Base-by-base conservation (phyloP, 2,797 vertebrate species). In the Chelidonichthys spinosus region DNA sequence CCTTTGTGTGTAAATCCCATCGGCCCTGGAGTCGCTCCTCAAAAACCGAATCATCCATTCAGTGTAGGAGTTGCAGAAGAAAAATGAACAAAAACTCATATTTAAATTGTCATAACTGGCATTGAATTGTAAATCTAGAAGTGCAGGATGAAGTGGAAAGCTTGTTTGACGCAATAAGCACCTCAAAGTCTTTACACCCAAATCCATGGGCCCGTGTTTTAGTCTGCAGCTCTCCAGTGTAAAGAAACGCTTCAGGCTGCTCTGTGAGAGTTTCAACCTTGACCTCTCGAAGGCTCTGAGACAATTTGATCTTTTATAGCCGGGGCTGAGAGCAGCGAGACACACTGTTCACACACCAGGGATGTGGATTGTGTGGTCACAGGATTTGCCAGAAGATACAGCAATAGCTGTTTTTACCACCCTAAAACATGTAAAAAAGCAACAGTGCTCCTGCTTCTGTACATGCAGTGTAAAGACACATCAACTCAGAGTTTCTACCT, bases 41-140 rank as follows among this genome's bases (percentile, higher is more conserved):
- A 25, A 25, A 75, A 75, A 66, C 40, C 4, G 63, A 65, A 36
- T 84, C 60, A 35, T 40, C 25, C 39, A 25, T n/a, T 63, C 1
- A 49, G 4, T 6, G 47, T 6, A 14, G 32, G 35, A 4, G 2
- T 14, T 50, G 2, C 6, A 2, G 49, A 46, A 49, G n/a, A 33
- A 56, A 25, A 58, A 64, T 18, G 62, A 59, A 14, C 10, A 60
- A 56, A 47, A n/a, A n/a, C n/a, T 32, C 11, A 47, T 44, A 63
- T 63, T 63, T 62, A 17, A 11, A 36, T 37, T 39, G 25, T 36
- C 72, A 71, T 44, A 74, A 54, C 4, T 25, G 10, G 4, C 53
- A 25, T 25, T 49, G 17, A 54, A 52, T 40, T 62, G 37, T 17
- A 49, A 64, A 67, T 63, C 18, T 44, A 18, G 6, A 36, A 10